Base-by-base conservation (phyloP, 1,140 invertebrate genomes). In the Drosophila repleta region DNA sequence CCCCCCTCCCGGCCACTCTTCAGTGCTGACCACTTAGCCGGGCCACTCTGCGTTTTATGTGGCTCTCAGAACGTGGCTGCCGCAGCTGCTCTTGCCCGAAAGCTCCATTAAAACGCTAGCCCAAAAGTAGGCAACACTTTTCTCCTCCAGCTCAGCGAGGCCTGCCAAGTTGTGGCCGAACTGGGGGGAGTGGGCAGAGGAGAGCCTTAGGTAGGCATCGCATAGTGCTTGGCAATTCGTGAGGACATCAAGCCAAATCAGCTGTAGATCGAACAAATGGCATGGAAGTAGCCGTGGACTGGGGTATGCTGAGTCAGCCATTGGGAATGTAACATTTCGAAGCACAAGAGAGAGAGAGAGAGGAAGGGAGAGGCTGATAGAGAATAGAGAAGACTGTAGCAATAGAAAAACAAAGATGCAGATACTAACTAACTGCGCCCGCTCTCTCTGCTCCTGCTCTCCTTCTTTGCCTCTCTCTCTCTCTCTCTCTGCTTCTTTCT, bases 61-160 rank as follows among this genome's bases (percentile, higher is more conserved):
- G 49, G 62, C 41, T 68, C 72, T 53, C 46, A 55, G 55, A 58
- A 80, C 66, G 77, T 75, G 77, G 56, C 24, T 17, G 26, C 8
- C 61, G 37, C 58, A 49, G 43, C 35, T 51, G 29, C 37, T 24
- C 1, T 24, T 20, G 21, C 17, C 29, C 26, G 7, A 17, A 13
- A 2, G 29, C 15, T 7, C 29, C 71, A 55, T 43, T 21, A 26
- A 20, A 39, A n/a, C 8, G 6, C 7, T 20, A 61, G 20, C 21
- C 13, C 10, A 24, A 43, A 7, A 6, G n/a, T 60, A 79, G 70
- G 77, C 65, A 60, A 71, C 57, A 62, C 26, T 66, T 79, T 77
- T 63, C 46, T 13, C 10, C 10, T 26, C 4, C 4, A 10, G 6
- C 13, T 48, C 45, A 35, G 3, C 32, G 11, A 35, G 8, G 7